A percentile compares a stretch with the other conserved stretches of the same genome.
These are phyloP conservation scores for Arizona elegans DNA, from an alignment of 2,113 vertebrate genomes.

Conservation along the genomic window DNA sequence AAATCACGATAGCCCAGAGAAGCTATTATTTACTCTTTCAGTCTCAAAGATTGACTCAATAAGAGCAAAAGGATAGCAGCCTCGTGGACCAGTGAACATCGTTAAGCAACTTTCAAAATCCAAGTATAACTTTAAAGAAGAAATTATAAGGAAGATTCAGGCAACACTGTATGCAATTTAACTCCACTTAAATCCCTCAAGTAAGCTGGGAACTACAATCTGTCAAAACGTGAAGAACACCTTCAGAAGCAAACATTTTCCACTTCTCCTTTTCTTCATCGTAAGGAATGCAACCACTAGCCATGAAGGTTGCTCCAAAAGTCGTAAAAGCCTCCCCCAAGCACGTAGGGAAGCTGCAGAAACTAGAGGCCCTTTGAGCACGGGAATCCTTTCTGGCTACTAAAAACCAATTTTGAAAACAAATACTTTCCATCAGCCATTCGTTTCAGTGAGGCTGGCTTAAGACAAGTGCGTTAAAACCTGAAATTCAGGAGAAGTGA, in stretches of 20 bases:
- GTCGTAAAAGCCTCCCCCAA: neutral
- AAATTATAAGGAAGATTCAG: conserved; percentile 6
- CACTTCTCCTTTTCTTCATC: conserved; percentile 17
- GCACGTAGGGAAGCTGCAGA: neutral
- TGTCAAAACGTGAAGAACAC: conserved; percentile 45
- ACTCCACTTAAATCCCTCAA: neutral
- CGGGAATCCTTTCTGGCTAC: neutral
- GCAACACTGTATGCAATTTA: conserved; percentile 25
- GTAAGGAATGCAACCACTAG: conserved; percentile 21
- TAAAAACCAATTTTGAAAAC: neutral
- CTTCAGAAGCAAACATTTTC: conserved; percentile 26
- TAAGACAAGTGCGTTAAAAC: neutral
- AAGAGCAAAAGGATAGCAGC: conserved; percentile 27
- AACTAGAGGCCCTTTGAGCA: neutral
- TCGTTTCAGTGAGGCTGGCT: neutral
- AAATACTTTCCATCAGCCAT: neutral
- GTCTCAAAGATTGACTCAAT: neutral
- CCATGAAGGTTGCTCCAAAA: conserved; percentile 8
- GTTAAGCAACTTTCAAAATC: conserved; percentile 34
- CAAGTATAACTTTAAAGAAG: conserved; percentile 19
- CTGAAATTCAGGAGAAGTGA: neutral
- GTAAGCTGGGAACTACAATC: conserved; percentile 40
- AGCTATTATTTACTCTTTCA: neutral
- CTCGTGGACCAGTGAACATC: neutral
- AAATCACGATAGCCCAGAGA: conserved; percentile 35